Base-by-base conservation (phyloP, 2,888 invertebrate genomes). In the Eupithecia subumbrata region DNA sequence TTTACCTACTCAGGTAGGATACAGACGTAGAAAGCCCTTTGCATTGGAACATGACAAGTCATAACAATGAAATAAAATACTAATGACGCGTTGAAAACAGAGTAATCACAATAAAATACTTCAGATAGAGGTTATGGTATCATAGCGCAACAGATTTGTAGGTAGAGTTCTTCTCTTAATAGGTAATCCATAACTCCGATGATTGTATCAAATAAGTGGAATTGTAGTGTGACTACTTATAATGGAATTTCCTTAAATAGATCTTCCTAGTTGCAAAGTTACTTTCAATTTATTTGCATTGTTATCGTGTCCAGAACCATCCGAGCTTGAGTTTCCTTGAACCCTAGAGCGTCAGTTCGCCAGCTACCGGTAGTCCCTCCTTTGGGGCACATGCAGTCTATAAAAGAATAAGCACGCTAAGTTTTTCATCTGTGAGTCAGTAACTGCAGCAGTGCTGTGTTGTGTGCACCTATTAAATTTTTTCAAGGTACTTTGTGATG, bases 371-470 rank as follows among this genome's bases (percentile, higher is more conserved):
- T 78, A 83, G 87, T 93, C 93, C 92, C 91, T 87, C 92, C 89
- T 89, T 83, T 85, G 75, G 75, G 72, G 78, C 86, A 83, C 84
- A 83, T 91, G 89, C 92, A 91, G 87, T 92, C 91, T 94, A 94
- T 94, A 94, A 89, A 94, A 94, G 93, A 89, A 92, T 91, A 84
- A 84, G 81, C 86, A 87, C 82, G 86, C 85, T 82, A 83, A 83
- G 85, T 84, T 87, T 89, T 91, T 88, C 91, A 92, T 91, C 92
- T 91, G 91, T 93, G 89, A 86, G 88, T 91, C 86, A 89, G 93
- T 93, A 90, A 82, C 87, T 91, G 89, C 90, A 89, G 92, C 87
- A 90, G 94, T 93, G 92, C 85, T 86, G 94, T 93, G 93, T 94
- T 92, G 92, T 93, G 93, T 91, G 84, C 84, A 85, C 84, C 85